These are phyloP conservation scores for Trididemnum clinides DNA, from an alignment of 23 tunicate genomes.

Conservation along the genomic window DNA sequence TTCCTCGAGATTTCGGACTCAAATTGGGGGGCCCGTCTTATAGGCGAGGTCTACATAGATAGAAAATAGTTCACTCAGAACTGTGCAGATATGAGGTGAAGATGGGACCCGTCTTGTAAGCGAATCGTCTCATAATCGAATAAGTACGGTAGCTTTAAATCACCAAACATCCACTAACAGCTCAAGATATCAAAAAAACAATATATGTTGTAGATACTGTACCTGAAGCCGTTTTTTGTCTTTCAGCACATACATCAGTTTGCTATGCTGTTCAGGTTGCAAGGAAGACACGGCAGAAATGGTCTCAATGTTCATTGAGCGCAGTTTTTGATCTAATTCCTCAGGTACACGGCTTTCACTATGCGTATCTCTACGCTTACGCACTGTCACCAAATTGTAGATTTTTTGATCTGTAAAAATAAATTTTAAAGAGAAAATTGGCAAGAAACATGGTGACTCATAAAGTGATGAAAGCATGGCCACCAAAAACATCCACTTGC, in stretches of 20 bases:
- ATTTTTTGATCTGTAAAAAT: slow-evolving; percentile 50
- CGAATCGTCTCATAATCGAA: too few species aligned
- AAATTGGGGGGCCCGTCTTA: too few species aligned
- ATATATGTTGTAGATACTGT: too few species aligned
- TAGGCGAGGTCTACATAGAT: too few species aligned
- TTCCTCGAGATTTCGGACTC: too few species aligned
- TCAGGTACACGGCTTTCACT: slow-evolving; percentile 33
- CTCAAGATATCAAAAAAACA: too few species aligned
- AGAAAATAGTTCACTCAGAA: too few species aligned
- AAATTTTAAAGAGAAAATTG: neutral
- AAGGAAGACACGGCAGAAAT: slow-evolving; percentile 22
- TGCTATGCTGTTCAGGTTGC: slow-evolving; percentile 46
- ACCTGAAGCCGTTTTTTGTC: slow-evolving; percentile 75
- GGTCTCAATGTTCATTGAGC: slow-evolving; percentile 66
- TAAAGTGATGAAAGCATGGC: neutral
- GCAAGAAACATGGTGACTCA: neutral
- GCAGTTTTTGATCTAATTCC: slow-evolving; percentile 52
- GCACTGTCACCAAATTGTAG: slow-evolving; percentile 37
- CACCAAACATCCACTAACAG: too few species aligned
- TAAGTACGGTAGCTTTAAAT: too few species aligned
- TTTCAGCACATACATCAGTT: slow-evolving; percentile 32
- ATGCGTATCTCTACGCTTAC: slow-evolving; percentile 39
- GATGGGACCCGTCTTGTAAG: too few species aligned
- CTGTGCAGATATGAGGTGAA: too few species aligned
- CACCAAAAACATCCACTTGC: neutral